Conservation (phyloP, 1,140 invertebrate genomes). For the Eciton burchellii region DNA sequence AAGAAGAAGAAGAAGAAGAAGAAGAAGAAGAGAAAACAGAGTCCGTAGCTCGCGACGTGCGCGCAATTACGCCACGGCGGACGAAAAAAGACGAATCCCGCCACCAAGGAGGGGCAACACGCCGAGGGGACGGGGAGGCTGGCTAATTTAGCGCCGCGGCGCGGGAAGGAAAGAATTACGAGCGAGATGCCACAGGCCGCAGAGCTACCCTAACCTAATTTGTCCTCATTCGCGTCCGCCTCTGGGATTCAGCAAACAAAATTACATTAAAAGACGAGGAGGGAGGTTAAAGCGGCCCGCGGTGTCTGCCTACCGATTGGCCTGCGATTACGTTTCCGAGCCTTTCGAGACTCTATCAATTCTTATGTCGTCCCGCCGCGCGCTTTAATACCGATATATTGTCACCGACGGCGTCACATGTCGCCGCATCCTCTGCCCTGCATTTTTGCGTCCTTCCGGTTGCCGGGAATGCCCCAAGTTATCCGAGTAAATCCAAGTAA, state of each 20-base stretch:
- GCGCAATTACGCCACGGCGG: constrained; percentile 30
- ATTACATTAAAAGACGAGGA: constrained; percentile 78
- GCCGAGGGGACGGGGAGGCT: constrained; percentile 24
- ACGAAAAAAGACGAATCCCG: background rate
- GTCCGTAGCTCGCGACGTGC: constrained; percentile 19
- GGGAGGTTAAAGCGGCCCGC: constrained; percentile 59
- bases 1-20: too few relatives aligned
- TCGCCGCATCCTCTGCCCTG: background rate
- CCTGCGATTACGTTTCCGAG: constrained; percentile 42
- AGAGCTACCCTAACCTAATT: constrained; percentile 77
- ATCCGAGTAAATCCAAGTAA: background rate
- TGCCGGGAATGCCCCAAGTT: background rate
- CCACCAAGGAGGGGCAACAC: constrained; percentile 3
- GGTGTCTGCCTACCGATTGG: constrained; percentile 13
- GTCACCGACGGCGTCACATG: constrained; percentile 35
- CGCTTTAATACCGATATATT: constrained; percentile 37
- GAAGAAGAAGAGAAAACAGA: too few relatives aligned
- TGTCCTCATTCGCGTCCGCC: constrained; percentile 74
- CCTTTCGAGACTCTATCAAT: constrained; percentile 36
- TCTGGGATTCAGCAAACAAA: constrained; percentile 77
- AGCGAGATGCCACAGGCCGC: constrained; percentile 69
- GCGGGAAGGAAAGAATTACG: constrained; percentile 57
- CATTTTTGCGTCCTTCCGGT: background rate
- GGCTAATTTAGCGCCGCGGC: constrained; percentile 50
- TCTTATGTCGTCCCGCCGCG: constrained; percentile 27